Percentiles rank a stretch among this genome's conserved stretches.
Conservation (phyloP, 1,140 invertebrate genomes). For the Rhizoglyphus robini region DNA sequence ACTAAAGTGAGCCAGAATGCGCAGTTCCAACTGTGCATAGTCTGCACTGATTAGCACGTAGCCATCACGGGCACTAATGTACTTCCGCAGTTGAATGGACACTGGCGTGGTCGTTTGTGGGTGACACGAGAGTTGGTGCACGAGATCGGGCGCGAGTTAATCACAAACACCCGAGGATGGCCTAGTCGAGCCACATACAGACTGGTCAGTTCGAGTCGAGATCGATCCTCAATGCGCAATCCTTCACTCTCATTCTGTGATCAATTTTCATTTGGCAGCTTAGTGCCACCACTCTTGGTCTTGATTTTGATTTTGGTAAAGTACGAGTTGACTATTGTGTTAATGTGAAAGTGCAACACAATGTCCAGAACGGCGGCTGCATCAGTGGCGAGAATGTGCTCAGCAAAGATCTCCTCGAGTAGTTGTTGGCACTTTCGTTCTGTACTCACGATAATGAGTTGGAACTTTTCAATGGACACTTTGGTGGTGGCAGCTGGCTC, state of each 20-base stretch:
- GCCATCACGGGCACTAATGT: slow-evolving; percentile 31
- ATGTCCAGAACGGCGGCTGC: neutral
- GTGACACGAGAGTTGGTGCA: too few relatives aligned
- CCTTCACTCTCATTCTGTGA: neutral
- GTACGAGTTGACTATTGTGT: neutral
- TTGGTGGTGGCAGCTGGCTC: neutral
- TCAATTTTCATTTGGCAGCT: neutral
- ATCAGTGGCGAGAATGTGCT: neutral
- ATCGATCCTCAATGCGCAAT: neutral
- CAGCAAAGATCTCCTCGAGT: neutral
- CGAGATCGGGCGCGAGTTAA: neutral
- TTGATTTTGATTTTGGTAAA: too few relatives aligned
- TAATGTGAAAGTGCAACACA: neutral
- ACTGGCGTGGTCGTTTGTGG: too few relatives aligned
- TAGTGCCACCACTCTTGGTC: too few relatives aligned
- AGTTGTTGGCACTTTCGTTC: neutral
- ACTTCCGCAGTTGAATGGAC: too few relatives aligned
- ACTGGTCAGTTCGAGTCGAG: neutral
- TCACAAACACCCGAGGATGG: neutral
- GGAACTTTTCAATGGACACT: neutral
- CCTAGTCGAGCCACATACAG: neutral
- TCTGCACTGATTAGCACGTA: slow-evolving; percentile 72
- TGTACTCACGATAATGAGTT: neutral
- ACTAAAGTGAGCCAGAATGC: slow-evolving; percentile 79
- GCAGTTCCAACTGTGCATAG: slow-evolving; percentile 87